Base-by-base conservation (phyloP, 2,888 invertebrate species). In the Ellobium chinense region DNA sequence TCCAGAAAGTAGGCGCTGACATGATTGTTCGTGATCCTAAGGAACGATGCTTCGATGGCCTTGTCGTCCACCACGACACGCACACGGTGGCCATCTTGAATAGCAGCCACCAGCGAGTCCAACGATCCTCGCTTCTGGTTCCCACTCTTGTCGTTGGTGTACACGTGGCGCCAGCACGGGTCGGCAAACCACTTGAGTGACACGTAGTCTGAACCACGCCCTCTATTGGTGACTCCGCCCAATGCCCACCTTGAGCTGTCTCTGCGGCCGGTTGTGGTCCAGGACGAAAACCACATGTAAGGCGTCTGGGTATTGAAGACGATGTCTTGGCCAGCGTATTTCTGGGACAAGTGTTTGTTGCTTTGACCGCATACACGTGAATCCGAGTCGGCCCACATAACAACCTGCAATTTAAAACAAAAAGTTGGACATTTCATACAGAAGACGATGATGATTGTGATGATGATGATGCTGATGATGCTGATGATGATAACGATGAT, bases 121-220 rank as follows among this genome's bases (percentile, higher is more conserved):
- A 78, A 39, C 2, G 82, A 82, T 1, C 84, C 84, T 34, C 78
- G 62, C 24, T 78, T 66, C 54, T 81, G 75, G 56, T 78, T 69
- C 24, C 84, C 84, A 60, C 72, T 66, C 46, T 66, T 75, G 77
- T 84, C 84, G 74, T 84, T 78, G n/a, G 82, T 81, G 79, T 76
- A 84, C 24, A 84, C 80, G 72, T 84, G 81, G n/a, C 79, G 39
- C 84, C 84, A 84, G 79, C 84, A 84, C 1, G 84, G 81, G 65
- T 84, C 84, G 7, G 82, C 84, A 74, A 82, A 84, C 84, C 84
- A 84, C 66, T 84, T 80, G 62, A 83, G 79, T n/a, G 83, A 83
- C 21, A 83, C 83, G 69, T 83, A 83, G 56, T 83, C 83, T 1
- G 83, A 81, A 31, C 83, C 83, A 2, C 83, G 81, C 1, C 83